phyloP scores from a whole-genome alignment of 2,888 invertebrate genomes.

The Meiosimyza platycephala region DNA sequence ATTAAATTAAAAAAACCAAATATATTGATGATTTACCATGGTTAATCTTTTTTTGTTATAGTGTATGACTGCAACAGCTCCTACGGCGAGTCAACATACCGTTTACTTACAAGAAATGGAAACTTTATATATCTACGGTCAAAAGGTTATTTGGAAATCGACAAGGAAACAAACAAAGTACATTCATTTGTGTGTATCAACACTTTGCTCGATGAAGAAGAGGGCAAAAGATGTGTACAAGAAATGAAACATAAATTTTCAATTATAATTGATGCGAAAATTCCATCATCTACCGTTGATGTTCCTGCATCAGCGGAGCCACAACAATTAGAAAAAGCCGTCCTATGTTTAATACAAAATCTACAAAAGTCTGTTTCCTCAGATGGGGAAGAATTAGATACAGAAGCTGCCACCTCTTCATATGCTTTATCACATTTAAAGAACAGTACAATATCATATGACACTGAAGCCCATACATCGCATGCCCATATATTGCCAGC shows the following conservation, averaged over 20 bases:
- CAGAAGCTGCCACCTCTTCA: slow-evolving; percentile 25
- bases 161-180: slow-evolving; percentile 79
- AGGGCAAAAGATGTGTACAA: slow-evolving; percentile 77
- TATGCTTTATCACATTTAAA: slow-evolving; percentile 7
- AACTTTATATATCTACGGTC: slow-evolving; percentile 87
- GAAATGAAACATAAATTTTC: slow-evolving; percentile 86
- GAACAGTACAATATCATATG: neutral
- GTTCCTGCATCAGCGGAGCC: slow-evolving; percentile 77
- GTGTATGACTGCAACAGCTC: slow-evolving; percentile 88
- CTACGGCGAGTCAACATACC: slow-evolving; percentile 87
- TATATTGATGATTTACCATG: neutral
- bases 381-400: slow-evolving; percentile 45
- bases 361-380: slow-evolving; percentile 56
- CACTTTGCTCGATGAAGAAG: slow-evolving; percentile 78
- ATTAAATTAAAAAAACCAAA: too few species aligned
- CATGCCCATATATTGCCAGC: slow-evolving; percentile 34
- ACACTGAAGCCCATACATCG: neutral
- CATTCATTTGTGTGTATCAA: slow-evolving; percentile 91
- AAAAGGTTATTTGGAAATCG: slow-evolving; percentile 85
- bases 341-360: slow-evolving; percentile 76
- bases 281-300: slow-evolving; percentile 63
- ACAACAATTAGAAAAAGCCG: slow-evolving; percentile 76
- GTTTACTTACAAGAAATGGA: slow-evolving; percentile 84
- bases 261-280: slow-evolving; percentile 73
- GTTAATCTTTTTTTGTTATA: slow-evolving; percentile 58